Base-by-base conservation (phyloP, 1,140 invertebrate species). In the Brachionus rotundiformis region DNA sequence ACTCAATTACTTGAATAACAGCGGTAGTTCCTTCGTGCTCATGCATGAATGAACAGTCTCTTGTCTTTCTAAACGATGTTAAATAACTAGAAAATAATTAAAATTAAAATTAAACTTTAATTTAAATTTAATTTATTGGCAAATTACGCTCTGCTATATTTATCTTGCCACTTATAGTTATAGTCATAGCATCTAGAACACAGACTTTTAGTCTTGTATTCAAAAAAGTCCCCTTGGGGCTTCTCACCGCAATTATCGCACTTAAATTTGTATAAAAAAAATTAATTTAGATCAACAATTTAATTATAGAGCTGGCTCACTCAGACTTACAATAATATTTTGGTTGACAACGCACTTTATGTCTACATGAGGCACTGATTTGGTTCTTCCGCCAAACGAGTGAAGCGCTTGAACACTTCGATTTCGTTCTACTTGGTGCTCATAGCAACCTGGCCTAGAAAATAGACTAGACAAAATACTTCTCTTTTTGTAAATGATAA, bases 101-200 rank as follows among this genome's bases (percentile, higher is more conserved):
- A 80, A 80, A 25, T 61, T 4, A 25, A 16, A 6, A 13, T 59
- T 29, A 10, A 61, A 41, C 10, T 63, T 10, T 49, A 59, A 47
- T 49, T 49, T 41, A 25, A 39, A 23, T 8, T 25, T 27, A 6
- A 36, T 44, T 61, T 19, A 19, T 8, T 41, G 10, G 3, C 27
- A 39, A 59, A 59, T 80, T 80, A 80, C 76, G 79, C 54, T 41
- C 79, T 27, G 11, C 10, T 65, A 33, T 65, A 81, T 63, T 81
- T 81, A 31, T 81, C 79, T 68, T 81, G 79, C 79, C 79, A 81
- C 49, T 81, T 63, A 16, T 25, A 81, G 65, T 81, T 81, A 49
- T 63, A 81, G 13, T 81, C 54, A 81, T 39, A 81, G 47, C 79
- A 81, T 23, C 54, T 16, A 33, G 25, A 16, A 19, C 79, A 81